phyloP scores from a whole-genome alignment of 2,888 invertebrate genomes.

The Acronicta leporina region DNA sequence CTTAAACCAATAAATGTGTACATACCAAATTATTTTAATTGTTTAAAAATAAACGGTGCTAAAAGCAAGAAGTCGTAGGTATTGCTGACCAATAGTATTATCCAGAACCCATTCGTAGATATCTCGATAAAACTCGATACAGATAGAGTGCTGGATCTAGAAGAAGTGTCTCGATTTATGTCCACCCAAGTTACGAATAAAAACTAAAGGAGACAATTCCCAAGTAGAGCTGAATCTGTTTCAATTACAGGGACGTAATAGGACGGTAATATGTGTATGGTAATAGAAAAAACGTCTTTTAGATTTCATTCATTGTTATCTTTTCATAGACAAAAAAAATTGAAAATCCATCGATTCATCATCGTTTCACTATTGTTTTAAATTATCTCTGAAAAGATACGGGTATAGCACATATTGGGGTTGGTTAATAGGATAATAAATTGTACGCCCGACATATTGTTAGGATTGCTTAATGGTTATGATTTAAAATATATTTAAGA shows the following conservation, averaged over 20 bases:
- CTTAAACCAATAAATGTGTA: too few relatives aligned
- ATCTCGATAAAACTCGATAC: constrained; percentile 21
- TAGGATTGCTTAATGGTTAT: constrained; percentile 5
- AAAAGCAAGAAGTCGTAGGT: too few relatives aligned
- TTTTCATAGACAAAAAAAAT: too few relatives aligned
- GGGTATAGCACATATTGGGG: too few relatives aligned
- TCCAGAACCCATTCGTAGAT: not conserved
- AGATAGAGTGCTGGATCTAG: constrained; percentile 60
- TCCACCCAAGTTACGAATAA: constrained; percentile 63
- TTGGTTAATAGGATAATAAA: constrained; percentile 7
- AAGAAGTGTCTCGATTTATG: constrained; percentile 63
- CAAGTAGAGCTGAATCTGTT: constrained; percentile 39
- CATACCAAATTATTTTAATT: too few relatives aligned
- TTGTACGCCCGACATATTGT: not conserved
- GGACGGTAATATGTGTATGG: not conserved
- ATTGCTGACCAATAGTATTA: too few relatives aligned
- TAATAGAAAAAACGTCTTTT: too few relatives aligned
- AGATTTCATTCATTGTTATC: too few relatives aligned
- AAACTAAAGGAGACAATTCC: constrained; percentile 61
- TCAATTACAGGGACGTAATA: constrained; percentile 39
- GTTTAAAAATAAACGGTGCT: constrained; percentile 24
- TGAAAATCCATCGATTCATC: too few relatives aligned
- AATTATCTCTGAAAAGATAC: not conserved
- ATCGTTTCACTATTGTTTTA: constrained; percentile 7
- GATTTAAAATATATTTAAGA: not conserved